Conservation (phyloP, 2,797 vertebrate genomes). For the Chloroceryle amazona region DNA sequence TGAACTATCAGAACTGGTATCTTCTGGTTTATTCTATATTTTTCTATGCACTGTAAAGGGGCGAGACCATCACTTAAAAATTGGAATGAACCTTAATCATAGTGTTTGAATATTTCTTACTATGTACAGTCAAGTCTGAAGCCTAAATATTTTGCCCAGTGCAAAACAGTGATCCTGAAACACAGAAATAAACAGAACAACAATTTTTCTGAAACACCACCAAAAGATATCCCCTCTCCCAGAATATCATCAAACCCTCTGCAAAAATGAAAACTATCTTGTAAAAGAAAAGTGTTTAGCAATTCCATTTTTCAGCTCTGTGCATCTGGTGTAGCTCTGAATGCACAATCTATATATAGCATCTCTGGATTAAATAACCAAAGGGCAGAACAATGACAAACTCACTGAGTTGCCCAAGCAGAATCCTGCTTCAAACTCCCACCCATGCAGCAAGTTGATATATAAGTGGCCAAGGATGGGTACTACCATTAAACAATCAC, state of each 20-base stretch:
- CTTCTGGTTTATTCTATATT: background rate
- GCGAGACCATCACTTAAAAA: background rate
- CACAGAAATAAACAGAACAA: background rate
- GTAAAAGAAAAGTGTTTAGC: background rate
- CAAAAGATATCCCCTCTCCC: background rate
- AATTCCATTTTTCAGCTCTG: background rate
- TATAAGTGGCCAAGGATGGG: background rate
- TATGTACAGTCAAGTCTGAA: background rate
- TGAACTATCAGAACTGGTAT: background rate
- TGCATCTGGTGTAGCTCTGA: background rate
- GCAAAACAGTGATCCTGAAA: background rate
- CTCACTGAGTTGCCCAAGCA: background rate
- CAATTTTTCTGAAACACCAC: background rate
- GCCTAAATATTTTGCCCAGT: background rate
- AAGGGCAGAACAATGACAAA: slow-evolving; percentile 1
- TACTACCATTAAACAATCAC: background rate
- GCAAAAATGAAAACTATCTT: background rate
- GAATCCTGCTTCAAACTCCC: background rate
- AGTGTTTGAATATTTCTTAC: background rate
- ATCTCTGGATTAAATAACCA: background rate
- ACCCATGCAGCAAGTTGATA: background rate
- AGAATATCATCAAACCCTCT: background rate
- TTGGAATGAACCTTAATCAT: background rate
- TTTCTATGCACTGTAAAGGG: background rate
- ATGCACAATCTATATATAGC: background rate